Evolutionary conservation across 1,140 invertebrate species (phyloP).

Genomic region (Ridgeia piscesae): DNA sequence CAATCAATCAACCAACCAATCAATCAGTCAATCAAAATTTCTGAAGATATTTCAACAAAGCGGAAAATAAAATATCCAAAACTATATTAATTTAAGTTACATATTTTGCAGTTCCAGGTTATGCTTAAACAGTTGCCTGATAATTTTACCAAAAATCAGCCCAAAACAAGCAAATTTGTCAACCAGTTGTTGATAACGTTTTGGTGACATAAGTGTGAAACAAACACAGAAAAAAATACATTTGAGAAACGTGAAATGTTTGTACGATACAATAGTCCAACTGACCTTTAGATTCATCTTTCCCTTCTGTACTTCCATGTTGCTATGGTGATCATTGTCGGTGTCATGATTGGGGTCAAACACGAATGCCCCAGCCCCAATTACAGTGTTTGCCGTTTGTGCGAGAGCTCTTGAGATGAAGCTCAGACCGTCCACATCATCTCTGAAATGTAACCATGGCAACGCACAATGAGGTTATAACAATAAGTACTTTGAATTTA

Average conservation of each 20-base stretch:
- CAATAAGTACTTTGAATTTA: background rate
- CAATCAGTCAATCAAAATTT: too few species aligned
- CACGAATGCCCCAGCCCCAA: constrained; percentile 52
- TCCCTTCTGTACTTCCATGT: constrained; percentile 55
- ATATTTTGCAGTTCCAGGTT: too few species aligned
- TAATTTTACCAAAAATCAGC: too few species aligned
- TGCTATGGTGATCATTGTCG: constrained; percentile 43
- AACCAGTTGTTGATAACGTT: constrained; percentile 8
- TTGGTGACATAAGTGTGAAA: too few species aligned
- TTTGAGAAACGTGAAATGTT: background rate
- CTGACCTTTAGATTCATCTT: constrained; percentile 65
- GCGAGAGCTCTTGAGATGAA: constrained; percentile 49
- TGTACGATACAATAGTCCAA: background rate
- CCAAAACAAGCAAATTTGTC: constrained; percentile 4
- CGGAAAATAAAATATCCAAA: too few species aligned
- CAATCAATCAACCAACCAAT: too few species aligned
- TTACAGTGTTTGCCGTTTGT: constrained; percentile 42
- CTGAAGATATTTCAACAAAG: too few species aligned
- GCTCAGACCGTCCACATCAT: constrained; percentile 33
- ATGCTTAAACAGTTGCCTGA: too few species aligned
- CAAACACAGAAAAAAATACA: too few species aligned
- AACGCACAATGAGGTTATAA: background rate
- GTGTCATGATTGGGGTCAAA: constrained; percentile 56
- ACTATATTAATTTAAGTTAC: too few species aligned
- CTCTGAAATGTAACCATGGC: constrained; percentile 4